A percentile compares a stretch with the other conserved stretches of the same genome.
These are phyloP conservation scores for Dermatophagoides farinae DNA, from an alignment of 1,140 invertebrate genomes.

Conservation along the genomic window DNA sequence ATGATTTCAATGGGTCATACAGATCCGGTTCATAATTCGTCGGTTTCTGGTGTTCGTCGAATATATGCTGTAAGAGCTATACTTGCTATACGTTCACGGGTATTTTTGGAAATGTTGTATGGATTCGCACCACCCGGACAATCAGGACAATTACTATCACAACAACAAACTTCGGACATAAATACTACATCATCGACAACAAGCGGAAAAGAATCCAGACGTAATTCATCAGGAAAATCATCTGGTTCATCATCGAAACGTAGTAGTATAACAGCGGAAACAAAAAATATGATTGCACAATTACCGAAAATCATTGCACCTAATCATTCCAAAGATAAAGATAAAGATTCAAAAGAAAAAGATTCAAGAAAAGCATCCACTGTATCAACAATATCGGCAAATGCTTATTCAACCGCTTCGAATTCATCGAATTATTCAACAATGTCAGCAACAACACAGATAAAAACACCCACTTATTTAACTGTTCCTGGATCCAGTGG, in stretches of 20 bases:
- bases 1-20: too few relatives aligned
- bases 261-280: constrained; percentile 14
- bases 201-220: constrained; percentile 37
- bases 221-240: constrained; percentile 22
- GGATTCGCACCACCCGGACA: constrained; percentile 50
- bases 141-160: constrained; percentile 60
- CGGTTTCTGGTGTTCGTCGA: constrained; percentile 21
- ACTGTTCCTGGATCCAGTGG: constrained; percentile 10
- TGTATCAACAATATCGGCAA: constrained; percentile 4
- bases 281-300: constrained; percentile 14
- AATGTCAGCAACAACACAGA: not conserved
- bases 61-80: constrained; percentile 76
- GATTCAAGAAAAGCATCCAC: constrained; percentile 10
- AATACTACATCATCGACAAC: not conserved
- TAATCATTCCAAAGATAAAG: constrained; percentile 11
- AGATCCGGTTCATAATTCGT: not conserved
- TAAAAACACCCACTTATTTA: constrained; percentile 14
- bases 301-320: constrained; percentile 15
- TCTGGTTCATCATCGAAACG: constrained; percentile 7
- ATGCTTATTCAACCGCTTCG: not conserved
- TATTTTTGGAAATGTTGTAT: constrained; percentile 82
- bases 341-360: not conserved
- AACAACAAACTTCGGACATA: constrained; percentile 35
- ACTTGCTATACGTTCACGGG: constrained; percentile 61
- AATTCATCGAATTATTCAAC: constrained; percentile 1